Base-by-base conservation (phyloP, 2,888 invertebrate species). In the Nemurella pictetii region DNA sequence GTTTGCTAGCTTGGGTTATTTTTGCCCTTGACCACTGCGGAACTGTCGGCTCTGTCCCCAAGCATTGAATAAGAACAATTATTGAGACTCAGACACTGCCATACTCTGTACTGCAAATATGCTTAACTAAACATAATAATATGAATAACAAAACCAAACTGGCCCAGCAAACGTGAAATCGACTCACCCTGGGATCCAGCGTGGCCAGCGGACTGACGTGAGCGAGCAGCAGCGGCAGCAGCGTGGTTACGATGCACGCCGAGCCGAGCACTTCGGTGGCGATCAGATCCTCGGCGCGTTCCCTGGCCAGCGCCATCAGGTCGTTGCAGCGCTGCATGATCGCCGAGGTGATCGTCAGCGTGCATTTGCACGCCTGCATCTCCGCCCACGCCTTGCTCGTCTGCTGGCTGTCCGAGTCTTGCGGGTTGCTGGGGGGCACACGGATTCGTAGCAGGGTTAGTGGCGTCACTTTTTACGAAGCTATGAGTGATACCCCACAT, bases 211-310 rank as follows among this genome's bases (percentile, higher is more conserved):
- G 96, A 87, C 95, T 95, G 83, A 98, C 94, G 88, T 97, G 96
- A 7, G 97, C 96, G 88, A 97, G 92, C 25, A 96, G 94, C 86
- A 96, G 92, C 0, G 98, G 98, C 87, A 98, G 90, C 80, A 98
- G 92, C 0, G 95, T 96, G 72, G 94, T 96, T 89, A 95, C 93
- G 87, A 94, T 90, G 86, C 92, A 92, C 0, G 94, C 93, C 74
- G 91, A 91, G 80, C 93, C 93, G 36, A 95, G 89, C 80, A 94
- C 92, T 87, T 92, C 92, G 73, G 90, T 90, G 0, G 92, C 90
- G 83, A 91, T 90, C 73, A 92, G 90, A 87, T 94, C 94, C 75
- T 94, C 94, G 83, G 88, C 87, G 28, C 86, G 85, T 83, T 95
- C 95, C 77, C 96, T 92, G 0, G 96, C 94, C 83, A 95, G 90